phyloP scores from a whole-genome alignment of 2,113 vertebrate species.

The Phycodurus eques region DNA sequence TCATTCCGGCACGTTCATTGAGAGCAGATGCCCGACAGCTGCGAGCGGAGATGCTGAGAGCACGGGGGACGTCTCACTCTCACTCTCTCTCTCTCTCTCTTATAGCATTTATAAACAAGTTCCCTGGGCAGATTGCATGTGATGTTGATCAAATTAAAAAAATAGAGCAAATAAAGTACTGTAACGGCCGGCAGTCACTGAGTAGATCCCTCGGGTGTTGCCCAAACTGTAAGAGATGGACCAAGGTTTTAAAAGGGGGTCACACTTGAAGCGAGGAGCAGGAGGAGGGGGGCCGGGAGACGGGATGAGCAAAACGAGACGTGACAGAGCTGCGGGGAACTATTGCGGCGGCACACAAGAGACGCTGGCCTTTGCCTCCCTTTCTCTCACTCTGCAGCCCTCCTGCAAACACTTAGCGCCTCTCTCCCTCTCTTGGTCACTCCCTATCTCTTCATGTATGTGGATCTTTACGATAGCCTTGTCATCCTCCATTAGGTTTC shows the following conservation, averaged over 20 bases:
- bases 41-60: conserved; percentile 45
- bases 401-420: conserved; percentile 30
- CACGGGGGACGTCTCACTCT: conserved; percentile 29
- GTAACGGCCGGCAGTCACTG: no score
- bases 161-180: no score
- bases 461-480: neutral
- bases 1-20: conserved; percentile 53
- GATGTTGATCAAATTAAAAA: no score
- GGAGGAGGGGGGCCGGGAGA: conserved; percentile 51
- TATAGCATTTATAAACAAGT: no score
- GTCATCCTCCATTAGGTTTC: neutral
- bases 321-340: conserved; percentile 68
- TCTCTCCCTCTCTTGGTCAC: neutral
- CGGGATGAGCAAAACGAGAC: conserved; percentile 64
- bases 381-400: conserved; percentile 50
- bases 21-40: conserved; percentile 70
- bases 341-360: conserved; percentile 62
- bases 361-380: conserved; percentile 61
- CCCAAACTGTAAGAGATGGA: conserved; percentile 27
- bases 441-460: neutral
- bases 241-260: conserved; percentile 61
- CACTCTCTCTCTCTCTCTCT: neutral
- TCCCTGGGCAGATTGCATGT: no score
- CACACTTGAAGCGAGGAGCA: conserved; percentile 62
- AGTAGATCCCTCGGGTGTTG: no score